phyloP scores from a whole-genome alignment of 1,140 invertebrate genomes.

The Ooceraea biroi region DNA sequence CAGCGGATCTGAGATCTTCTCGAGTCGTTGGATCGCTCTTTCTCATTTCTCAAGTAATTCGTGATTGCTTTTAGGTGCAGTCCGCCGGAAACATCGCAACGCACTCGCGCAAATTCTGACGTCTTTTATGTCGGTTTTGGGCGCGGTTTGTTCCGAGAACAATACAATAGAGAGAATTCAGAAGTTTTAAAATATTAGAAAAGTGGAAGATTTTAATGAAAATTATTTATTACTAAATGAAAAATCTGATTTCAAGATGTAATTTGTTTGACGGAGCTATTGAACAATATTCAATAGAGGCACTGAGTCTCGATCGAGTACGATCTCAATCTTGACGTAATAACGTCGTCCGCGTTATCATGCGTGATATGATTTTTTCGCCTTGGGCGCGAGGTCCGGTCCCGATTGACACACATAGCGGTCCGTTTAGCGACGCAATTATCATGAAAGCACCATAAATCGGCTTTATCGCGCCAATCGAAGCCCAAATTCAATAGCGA shows the following conservation, averaged over 20 bases:
- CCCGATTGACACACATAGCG: conserved; percentile 20
- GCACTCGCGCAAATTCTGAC: not conserved
- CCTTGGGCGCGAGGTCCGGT: not conserved
- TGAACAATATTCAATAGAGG: too few relatives aligned
- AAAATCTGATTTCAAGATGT: not conserved
- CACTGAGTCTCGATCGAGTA: not conserved
- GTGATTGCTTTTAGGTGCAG: not conserved
- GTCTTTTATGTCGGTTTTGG: not conserved
- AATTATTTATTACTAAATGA: too few relatives aligned
- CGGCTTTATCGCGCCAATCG: conserved; percentile 25
- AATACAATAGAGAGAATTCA: not conserved
- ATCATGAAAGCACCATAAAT: conserved; percentile 40
- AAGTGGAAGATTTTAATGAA: not conserved
- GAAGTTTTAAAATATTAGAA: not conserved
- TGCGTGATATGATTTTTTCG: not conserved
- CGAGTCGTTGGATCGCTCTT: conserved; percentile 20
- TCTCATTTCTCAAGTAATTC: conserved; percentile 8
- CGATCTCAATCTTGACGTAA: conserved; percentile 18
- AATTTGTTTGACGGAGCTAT: too few relatives aligned
- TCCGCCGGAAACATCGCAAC: not conserved
- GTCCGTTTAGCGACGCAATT: conserved; percentile 23
- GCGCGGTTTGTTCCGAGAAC: not conserved
- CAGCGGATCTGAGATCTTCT: not conserved
- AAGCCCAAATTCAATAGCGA: conserved; percentile 40
- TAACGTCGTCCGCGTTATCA: not conserved